phyloP scores from a whole-genome alignment of 2,113 vertebrate genomes.

The Dermatemys mawii region DNA sequence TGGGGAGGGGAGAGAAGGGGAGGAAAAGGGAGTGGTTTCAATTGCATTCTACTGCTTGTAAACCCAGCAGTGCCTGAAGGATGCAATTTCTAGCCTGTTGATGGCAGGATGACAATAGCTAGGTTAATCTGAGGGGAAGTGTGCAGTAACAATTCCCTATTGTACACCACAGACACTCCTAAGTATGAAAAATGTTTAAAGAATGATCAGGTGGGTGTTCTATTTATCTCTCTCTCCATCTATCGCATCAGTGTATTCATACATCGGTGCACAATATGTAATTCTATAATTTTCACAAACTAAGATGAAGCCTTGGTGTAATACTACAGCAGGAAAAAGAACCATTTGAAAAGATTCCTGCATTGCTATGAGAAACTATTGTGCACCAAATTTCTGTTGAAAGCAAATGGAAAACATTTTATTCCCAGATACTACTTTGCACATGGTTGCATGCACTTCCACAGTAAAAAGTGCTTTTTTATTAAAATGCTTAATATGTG shows the following conservation, averaged over 20 bases:
- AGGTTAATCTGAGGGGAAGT: conserved; percentile 51
- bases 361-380: neutral
- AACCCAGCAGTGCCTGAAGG: neutral
- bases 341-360: neutral
- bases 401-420: neutral
- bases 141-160: conserved; percentile 12
- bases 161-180: neutral
- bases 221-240: neutral
- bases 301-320: neutral
- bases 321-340: conserved; percentile 1
- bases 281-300: neutral
- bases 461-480: neutral
- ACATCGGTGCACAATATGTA: conserved; percentile 33
- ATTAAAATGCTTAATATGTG: conserved; percentile 12
- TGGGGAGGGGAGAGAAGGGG: neutral
- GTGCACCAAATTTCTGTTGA: neutral
- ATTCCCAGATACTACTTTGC: conserved; percentile 14
- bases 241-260: neutral
- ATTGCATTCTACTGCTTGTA: neutral
- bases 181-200: neutral
- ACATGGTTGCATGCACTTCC: neutral
- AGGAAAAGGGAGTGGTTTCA: neutral
- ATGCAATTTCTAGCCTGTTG: conserved; percentile 21
- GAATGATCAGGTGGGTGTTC: neutral
- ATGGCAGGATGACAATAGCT: conserved; percentile 30